These are phyloP conservation scores for Tinea pellionella DNA, from an alignment of 2,888 invertebrate species.

Conservation along the genomic window DNA sequence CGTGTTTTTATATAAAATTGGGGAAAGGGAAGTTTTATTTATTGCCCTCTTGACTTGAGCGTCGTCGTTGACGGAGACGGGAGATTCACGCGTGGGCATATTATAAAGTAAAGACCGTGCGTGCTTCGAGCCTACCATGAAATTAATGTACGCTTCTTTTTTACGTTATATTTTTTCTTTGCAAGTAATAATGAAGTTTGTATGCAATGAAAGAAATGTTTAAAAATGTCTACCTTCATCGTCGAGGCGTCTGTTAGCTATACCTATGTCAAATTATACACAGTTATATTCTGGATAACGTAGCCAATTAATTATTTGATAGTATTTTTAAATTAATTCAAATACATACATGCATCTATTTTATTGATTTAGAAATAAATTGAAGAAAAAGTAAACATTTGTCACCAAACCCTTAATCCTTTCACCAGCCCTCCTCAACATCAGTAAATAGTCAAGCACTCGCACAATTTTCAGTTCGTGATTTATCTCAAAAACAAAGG, in stretches of 20 bases:
- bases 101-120: constrained; percentile 9
- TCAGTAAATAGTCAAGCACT: constrained; percentile 15
- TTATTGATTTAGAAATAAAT: background rate
- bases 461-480: constrained; percentile 30
- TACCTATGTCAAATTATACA: background rate
- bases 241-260: background rate
- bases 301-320: background rate
- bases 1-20: constrained; percentile 66
- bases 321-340: too few species aligned
- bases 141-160: constrained; percentile 13
- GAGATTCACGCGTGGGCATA: constrained; percentile 26
- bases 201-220: background rate
- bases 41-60: constrained; percentile 61
- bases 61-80: constrained; percentile 40
- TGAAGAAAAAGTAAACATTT: background rate
- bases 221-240: background rate
- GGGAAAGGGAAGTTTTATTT: constrained; percentile 62
- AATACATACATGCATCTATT: background rate
- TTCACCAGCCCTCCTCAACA: background rate
- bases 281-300: background rate
- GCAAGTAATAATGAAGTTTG: constrained; percentile 6
- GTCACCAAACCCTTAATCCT: constrained; percentile 9
- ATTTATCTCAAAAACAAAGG: constrained; percentile 35
- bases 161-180: constrained; percentile 1
- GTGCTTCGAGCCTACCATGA: constrained; percentile 2